Conservation (phyloP, 2,113 vertebrate species). For the Otus sunia region DNA sequence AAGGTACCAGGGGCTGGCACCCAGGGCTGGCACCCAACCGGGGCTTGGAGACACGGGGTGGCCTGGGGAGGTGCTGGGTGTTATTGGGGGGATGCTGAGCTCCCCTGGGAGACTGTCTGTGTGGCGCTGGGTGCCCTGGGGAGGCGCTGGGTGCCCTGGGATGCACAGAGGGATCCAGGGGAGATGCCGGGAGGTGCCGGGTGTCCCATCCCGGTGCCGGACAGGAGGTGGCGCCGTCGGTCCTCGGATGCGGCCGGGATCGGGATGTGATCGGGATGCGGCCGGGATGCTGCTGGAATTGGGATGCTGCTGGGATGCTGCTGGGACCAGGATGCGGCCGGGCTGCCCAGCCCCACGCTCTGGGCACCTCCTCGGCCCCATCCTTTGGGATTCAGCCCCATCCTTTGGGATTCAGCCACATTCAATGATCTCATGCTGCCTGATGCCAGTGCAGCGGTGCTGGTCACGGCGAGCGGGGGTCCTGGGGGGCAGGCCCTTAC, state of each 20-base stretch:
- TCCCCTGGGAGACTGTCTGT: no score
- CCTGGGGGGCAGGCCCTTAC: not conserved
- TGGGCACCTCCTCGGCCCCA: not conserved
- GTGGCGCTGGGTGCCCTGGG: not conserved
- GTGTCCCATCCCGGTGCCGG: not conserved
- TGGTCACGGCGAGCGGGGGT: no score
- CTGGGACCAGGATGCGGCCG: not conserved
- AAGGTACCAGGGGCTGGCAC: slow-evolving; percentile 74
- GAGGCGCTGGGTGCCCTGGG: not conserved
- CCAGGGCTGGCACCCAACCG: not conserved
- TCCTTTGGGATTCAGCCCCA: not conserved
- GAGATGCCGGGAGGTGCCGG: not conserved
- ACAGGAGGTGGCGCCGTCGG: slow-evolving; percentile 44
- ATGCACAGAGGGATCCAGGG: no score
- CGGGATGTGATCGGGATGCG: no score
- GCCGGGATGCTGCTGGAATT: not conserved
- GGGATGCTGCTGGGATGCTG: not conserved
- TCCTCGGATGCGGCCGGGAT: not conserved
- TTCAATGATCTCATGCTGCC: fast-evolving
- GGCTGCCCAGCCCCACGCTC: not conserved
- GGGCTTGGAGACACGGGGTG: not conserved
- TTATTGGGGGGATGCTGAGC: no score
- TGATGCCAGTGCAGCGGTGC: fast-evolving
- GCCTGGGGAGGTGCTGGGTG: not conserved
- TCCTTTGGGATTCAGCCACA: not conserved